A percentile compares a stretch with the other conserved stretches of the same genome.
These are phyloP conservation scores for Philypnodon macrostomus DNA, from an alignment of 2,797 vertebrate species.

Conservation along the genomic window DNA sequence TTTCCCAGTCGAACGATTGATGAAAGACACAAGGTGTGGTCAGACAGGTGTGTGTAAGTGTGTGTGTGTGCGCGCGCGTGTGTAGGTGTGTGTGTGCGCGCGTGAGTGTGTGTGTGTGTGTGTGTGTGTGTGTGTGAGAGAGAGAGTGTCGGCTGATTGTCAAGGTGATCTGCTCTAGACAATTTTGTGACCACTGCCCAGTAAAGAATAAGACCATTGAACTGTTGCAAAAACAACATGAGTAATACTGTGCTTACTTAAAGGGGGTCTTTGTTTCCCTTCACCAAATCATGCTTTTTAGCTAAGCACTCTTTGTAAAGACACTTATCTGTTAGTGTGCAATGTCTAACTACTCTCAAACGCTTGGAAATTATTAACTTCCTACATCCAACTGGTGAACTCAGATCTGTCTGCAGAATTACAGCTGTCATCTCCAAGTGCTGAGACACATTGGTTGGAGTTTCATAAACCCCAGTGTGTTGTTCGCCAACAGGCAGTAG, in stretches of 20 bases:
- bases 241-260: slow-evolving; percentile 50
- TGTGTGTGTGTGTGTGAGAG: background rate
- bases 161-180: slow-evolving; percentile 35
- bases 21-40: slow-evolving; percentile 57
- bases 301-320: slow-evolving; percentile 47
- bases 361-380: slow-evolving; percentile 73
- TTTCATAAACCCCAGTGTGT: slow-evolving; percentile 43
- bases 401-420: slow-evolving; percentile 45
- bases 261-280: slow-evolving; percentile 59
- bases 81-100: background rate
- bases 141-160: too few relatives aligned
- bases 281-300: slow-evolving; percentile 42
- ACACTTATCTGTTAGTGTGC: slow-evolving; percentile 58
- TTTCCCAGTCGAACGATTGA: slow-evolving; percentile 35
- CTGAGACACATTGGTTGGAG: slow-evolving; percentile 31
- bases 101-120: slow-evolving; percentile 52
- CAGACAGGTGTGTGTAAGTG: slow-evolving; percentile 57
- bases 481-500: slow-evolving; percentile 25
- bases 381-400: slow-evolving; percentile 56
- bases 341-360: slow-evolving; percentile 59
- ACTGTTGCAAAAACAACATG: slow-evolving; percentile 18
- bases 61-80: slow-evolving; percentile 34
- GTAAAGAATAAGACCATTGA: slow-evolving; percentile 21
- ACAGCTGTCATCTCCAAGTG: slow-evolving; percentile 38
- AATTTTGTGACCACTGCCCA: too few relatives aligned